Evolutionary conservation across 2,797 vertebrate species (phyloP).

Genomic region (Acestrorhynchus altus): DNA sequence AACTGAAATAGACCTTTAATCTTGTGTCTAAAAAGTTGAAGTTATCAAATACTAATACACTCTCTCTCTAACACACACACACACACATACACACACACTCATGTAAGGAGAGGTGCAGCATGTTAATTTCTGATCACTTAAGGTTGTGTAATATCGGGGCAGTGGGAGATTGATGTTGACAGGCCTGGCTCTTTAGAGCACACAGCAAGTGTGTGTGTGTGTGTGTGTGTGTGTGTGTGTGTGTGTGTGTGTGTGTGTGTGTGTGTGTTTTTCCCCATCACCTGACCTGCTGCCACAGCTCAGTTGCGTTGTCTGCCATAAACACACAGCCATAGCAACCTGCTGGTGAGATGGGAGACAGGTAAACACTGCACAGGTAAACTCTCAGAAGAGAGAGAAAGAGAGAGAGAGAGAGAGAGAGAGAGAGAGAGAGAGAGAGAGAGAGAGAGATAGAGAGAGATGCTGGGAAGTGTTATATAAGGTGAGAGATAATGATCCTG

Average conservation of each 20-base stretch:
- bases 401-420: conserved; percentile 1
- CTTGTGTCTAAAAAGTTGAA: too few relatives aligned
- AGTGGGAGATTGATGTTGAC: conserved; percentile 75
- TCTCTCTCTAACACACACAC: too few relatives aligned
- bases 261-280: conserved; percentile 55
- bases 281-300: conserved; percentile 60
- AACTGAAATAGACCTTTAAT: too few relatives aligned
- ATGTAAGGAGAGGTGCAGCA: conserved; percentile 35
- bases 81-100: conserved; percentile 22
- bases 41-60: too few relatives aligned
- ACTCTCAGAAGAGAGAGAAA: conserved; percentile 45
- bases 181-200: conserved; percentile 69
- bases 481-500: background rate
- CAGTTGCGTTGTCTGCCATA: conserved; percentile 14
- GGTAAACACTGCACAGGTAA: conserved; percentile 53
- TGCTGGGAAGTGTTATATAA: conserved; percentile 25
- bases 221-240: conserved; percentile 50
- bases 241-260: conserved; percentile 51
- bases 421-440: conserved; percentile 6
- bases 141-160: conserved; percentile 62
- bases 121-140: conserved; percentile 61
- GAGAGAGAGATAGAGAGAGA: background rate
- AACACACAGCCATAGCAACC: conserved; percentile 69
- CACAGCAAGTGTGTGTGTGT: conserved; percentile 70
- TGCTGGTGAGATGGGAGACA: conserved; percentile 39